Evolutionary conservation across 2,797 vertebrate species (phyloP).

Genomic region (Glossophaga mutica): DNA sequence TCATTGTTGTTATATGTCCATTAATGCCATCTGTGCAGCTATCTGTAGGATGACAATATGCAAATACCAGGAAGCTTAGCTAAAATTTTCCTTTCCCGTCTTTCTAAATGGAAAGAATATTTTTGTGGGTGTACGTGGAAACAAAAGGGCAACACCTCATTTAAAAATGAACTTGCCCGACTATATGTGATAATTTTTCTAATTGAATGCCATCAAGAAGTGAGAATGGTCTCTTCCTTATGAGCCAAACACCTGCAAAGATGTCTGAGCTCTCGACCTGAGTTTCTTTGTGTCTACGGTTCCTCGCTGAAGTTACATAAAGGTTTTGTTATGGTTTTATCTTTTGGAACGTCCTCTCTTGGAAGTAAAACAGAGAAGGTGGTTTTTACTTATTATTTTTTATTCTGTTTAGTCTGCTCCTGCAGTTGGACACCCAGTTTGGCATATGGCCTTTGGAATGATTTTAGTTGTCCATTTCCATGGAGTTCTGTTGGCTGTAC

Average conservation of each 20-base stretch:
- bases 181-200: not conserved
- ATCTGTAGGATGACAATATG: not conserved
- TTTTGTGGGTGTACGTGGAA: constrained; percentile 32
- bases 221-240: not conserved
- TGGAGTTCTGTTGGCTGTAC: constrained; percentile 62
- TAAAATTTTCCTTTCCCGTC: not conserved
- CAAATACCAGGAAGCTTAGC: not conserved
- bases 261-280: not conserved
- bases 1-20: not conserved
- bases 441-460: constrained; percentile 73
- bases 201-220: not conserved
- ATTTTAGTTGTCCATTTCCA: constrained; percentile 64
- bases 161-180: constrained; percentile 25
- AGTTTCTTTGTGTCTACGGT: not conserved
- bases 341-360: not conserved
- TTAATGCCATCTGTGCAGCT: constrained; percentile 22
- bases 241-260: not conserved
- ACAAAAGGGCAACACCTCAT: constrained; percentile 8
- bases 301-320: not conserved
- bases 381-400: constrained; percentile 18
- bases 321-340: not conserved
- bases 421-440: constrained; percentile 68
- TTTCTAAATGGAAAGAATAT: constrained; percentile 28
- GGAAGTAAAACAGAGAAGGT: not conserved
- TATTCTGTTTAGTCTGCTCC: not conserved